Conservation (phyloP, 2,888 invertebrate genomes). For the Euzetes globulus region DNA sequence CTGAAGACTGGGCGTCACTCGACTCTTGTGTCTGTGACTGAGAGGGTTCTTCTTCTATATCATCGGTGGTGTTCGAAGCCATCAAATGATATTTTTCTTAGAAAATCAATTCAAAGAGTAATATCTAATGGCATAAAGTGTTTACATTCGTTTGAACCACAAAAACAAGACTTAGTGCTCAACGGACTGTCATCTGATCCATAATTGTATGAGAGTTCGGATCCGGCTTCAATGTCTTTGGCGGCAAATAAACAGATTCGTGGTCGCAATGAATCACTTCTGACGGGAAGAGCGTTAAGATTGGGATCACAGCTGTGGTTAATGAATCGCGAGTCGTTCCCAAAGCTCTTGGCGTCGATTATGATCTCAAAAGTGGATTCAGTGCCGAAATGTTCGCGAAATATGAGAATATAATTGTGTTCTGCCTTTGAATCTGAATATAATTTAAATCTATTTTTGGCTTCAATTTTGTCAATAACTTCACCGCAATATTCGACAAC, state of each 20-base stretch:
- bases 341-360: slow-evolving; percentile 3
- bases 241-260: slow-evolving; percentile 8
- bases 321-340: background rate
- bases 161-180: slow-evolving; percentile 12
- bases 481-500: slow-evolving; percentile 15
- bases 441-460: background rate
- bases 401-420: slow-evolving; percentile 23
- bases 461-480: slow-evolving; percentile 11
- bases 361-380: slow-evolving; percentile 11
- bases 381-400: slow-evolving; percentile 21
- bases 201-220: slow-evolving; percentile 16
- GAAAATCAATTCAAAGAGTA: background rate
- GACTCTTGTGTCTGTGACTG: slow-evolving; percentile 9
- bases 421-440: background rate
- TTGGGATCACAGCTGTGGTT: slow-evolving; percentile 14
- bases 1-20: slow-evolving; percentile 35
- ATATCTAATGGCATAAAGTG: slow-evolving; percentile 11
- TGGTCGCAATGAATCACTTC: slow-evolving; percentile 24
- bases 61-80: background rate
- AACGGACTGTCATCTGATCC: slow-evolving; percentile 10
- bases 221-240: background rate
- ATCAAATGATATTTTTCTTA: background rate
- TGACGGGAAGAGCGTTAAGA: slow-evolving; percentile 7
- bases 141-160: background rate
- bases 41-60: background rate